Evolutionary conservation across 2,888 invertebrate species (phyloP).

Genomic region (Tineola bisselliella): DNA sequence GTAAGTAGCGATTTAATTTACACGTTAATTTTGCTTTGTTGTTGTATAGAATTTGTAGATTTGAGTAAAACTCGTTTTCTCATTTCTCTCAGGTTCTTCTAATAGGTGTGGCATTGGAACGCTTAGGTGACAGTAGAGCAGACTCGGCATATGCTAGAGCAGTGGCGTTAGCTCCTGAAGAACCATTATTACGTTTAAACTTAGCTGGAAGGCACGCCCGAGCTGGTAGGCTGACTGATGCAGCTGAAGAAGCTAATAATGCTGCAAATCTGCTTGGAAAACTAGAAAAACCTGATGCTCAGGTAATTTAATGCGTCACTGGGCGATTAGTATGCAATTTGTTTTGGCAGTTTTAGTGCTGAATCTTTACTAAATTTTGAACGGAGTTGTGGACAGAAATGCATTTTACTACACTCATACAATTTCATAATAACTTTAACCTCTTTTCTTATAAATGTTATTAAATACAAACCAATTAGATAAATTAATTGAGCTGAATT

Average conservation of each 20-base stretch:
- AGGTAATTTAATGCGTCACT: constrained; percentile 27
- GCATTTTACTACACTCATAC: no score
- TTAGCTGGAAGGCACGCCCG: constrained; percentile 45
- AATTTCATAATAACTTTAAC: no score
- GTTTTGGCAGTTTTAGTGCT: background rate
- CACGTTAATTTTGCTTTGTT: no score
- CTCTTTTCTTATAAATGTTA: no score
- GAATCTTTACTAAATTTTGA: no score
- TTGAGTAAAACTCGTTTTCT: no score
- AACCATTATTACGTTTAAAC: constrained; percentile 45
- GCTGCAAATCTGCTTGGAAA: constrained; percentile 30
- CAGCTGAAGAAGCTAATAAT: constrained; percentile 31
- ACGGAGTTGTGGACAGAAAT: no score
- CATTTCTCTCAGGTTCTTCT: constrained; percentile 36
- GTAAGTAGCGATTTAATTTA: no score
- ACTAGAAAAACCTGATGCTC: constrained; percentile 35
- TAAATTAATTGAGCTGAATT: no score
- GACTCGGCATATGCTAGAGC: constrained; percentile 50
- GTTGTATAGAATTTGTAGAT: no score
- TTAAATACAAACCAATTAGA: background rate
- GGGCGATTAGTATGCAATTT: background rate
- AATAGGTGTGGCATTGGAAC: constrained; percentile 49
- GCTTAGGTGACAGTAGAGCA: constrained; percentile 42
- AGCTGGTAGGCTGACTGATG: constrained; percentile 32
- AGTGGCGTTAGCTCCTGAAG: constrained; percentile 32